phyloP scores from a whole-genome alignment of 2,113 vertebrate species.

The Halichoerus grypus region DNA sequence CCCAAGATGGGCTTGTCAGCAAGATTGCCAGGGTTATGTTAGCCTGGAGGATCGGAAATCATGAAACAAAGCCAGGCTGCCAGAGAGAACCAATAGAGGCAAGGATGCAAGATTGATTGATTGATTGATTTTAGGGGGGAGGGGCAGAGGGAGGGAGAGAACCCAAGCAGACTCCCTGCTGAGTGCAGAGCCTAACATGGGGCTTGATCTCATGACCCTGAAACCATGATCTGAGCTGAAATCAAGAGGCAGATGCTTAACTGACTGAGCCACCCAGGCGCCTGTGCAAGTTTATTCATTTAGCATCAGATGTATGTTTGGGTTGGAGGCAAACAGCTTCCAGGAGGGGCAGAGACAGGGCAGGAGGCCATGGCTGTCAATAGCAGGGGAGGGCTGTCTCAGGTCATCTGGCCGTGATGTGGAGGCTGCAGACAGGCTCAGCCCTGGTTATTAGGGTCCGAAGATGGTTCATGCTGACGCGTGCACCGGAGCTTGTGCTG shows the following conservation, averaged over 20 bases:
- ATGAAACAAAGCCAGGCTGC: accelerated
- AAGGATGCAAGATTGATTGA: not conserved
- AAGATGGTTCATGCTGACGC: not conserved
- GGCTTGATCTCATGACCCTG: not conserved
- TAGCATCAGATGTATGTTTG: accelerated
- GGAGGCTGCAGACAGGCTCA: not conserved
- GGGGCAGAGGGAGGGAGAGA: not conserved
- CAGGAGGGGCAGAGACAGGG: not conserved
- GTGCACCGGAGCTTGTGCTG: accelerated
- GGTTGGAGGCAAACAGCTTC: too few relatives aligned
- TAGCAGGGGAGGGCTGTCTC: accelerated
- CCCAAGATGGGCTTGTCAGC: accelerated
- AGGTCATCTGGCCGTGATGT: accelerated
- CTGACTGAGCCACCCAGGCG: not conserved
- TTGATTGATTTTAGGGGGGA: not conserved
- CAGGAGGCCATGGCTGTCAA: accelerated
- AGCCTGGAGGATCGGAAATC: accelerated
- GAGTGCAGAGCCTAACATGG: not conserved
- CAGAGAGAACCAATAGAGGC: not conserved
- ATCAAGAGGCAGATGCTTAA: not conserved
- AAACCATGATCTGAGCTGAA: not conserved
- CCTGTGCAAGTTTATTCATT: not conserved
- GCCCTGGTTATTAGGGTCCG: not conserved
- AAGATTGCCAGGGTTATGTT: accelerated
- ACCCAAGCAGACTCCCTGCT: not conserved